phyloP scores from a whole-genome alignment of 2,797 vertebrate species.

The Sebastes minor region DNA sequence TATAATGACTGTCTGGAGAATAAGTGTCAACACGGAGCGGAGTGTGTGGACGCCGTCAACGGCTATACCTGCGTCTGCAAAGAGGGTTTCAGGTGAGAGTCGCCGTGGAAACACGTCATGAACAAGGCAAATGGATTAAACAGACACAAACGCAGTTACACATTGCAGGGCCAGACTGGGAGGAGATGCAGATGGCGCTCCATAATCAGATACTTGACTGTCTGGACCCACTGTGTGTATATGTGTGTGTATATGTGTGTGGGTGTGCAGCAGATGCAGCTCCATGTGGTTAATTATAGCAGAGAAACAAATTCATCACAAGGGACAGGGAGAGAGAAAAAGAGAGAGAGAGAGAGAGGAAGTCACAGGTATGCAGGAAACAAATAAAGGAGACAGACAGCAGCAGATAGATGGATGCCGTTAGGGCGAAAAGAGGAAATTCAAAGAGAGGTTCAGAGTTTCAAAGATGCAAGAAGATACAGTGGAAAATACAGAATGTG shows the following conservation, averaged over 20 bases:
- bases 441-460: neutral
- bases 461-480: neutral
- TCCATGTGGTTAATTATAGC: slow-evolving; percentile 82
- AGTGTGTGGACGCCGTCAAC: slow-evolving; percentile 91
- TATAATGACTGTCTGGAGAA: slow-evolving; percentile 91
- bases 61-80: slow-evolving; percentile 94
- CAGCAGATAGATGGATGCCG: neutral
- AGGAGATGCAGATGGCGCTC: slow-evolving; percentile 77
- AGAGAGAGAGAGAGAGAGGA: neutral
- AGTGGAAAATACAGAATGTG: neutral
- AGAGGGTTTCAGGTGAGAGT: slow-evolving; percentile 92
- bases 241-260: neutral
- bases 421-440: neutral
- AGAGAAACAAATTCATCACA: slow-evolving; percentile 68
- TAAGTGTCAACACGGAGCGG: slow-evolving; percentile 92
- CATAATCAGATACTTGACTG: slow-evolving; percentile 75
- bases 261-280: slow-evolving; percentile 68
- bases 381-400: neutral
- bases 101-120: slow-evolving; percentile 8
- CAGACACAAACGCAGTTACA: slow-evolving; percentile 11
- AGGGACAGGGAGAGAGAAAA: slow-evolving; percentile 17
- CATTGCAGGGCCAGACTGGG: slow-evolving; percentile 48
- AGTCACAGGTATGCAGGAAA: slow-evolving; percentile 1
- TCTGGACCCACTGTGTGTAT: slow-evolving; percentile 50
- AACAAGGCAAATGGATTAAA: neutral